Evolutionary conservation across 2,797 vertebrate species (phyloP).

Genomic region (Anableps anableps): DNA sequence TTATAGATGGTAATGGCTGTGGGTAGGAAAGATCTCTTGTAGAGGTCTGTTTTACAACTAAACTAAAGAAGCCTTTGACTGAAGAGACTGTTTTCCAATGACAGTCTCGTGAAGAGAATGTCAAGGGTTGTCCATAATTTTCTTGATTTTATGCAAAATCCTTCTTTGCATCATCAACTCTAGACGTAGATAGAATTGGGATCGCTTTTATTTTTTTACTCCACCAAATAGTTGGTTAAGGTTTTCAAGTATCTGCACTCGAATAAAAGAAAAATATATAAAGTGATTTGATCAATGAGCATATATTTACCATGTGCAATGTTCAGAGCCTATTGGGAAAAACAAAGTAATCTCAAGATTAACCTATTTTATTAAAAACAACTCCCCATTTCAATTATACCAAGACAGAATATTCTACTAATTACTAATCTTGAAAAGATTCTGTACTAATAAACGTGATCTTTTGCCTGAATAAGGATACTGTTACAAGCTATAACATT

Average conservation of each 20-base stretch:
- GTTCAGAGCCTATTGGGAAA: background rate
- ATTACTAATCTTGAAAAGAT: background rate
- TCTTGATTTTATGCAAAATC: no score
- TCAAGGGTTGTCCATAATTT: no score
- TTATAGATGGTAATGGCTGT: no score
- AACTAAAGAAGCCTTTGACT: no score
- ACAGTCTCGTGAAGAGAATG: no score
- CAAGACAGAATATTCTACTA: background rate
- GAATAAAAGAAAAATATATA: background rate
- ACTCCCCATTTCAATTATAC: background rate
- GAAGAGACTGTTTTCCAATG: no score
- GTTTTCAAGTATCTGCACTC: background rate
- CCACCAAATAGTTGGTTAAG: background rate
- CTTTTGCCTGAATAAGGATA: background rate
- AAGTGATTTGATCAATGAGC: background rate
- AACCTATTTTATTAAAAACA: background rate
- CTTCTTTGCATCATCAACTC: no score
- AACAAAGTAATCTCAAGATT: background rate
- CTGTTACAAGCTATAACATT: background rate
- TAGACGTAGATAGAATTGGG: no score
- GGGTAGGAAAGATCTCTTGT: no score
- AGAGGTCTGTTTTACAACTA: no score
- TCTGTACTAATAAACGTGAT: background rate
- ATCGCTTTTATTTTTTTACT: background rate
- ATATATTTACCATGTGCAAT: no score